Evolutionary conservation across 2,113 vertebrate species (phyloP), one percentile per base, ranked within the genome.

Genomic region (Oceanodroma tethys): DNA sequence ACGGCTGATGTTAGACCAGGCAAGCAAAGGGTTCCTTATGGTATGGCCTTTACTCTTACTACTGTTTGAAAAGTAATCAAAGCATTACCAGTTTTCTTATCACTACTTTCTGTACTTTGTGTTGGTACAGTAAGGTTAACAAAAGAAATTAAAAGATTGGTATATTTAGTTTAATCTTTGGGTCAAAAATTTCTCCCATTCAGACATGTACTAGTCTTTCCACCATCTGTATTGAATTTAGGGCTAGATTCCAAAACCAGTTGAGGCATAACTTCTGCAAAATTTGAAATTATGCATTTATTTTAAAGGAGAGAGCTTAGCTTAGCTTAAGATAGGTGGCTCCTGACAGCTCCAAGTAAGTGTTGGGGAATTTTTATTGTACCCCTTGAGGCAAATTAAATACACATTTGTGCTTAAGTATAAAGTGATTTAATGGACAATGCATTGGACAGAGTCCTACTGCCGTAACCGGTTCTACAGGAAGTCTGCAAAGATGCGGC

Each of bases 401-500:
- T 55, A 75, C 23, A 22, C 10, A 5, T n/a, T 62, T 80, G 23
- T 74, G 27, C 32, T 80, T 38, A 63, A 52, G 16, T 58, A 62
- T 60, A 16, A 85, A 73, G 59, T 73, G 26, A 85, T 93, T 80
- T 74, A 63, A 62, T 50, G 60, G 42, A 26, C 40, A 80, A 27
- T 22, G 18, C 16, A 30, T 29, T 38, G 47, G 32, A 56, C 9
- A 29, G 34, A 59, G 40, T 55, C 32, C 30, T 73, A 25, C n/a
- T 13, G 27, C 22, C 0, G 0, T 55, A 79, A 88, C 59, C 0
- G 0, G 10, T 80, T 80, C 55, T 74, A 63, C 32, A 73, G 55
- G 62, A 68, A 70, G 32, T 38, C 29, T 58, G 25, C 56, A 52
- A 52, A 86, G 36, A n/a, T 63, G 43, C 38, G 50, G 16, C 42